Percentiles rank a stretch among this genome's conserved stretches.
Evolutionary conservation across 2,888 invertebrate species (phyloP).

Genomic region (Cheilosia soror): DNA sequence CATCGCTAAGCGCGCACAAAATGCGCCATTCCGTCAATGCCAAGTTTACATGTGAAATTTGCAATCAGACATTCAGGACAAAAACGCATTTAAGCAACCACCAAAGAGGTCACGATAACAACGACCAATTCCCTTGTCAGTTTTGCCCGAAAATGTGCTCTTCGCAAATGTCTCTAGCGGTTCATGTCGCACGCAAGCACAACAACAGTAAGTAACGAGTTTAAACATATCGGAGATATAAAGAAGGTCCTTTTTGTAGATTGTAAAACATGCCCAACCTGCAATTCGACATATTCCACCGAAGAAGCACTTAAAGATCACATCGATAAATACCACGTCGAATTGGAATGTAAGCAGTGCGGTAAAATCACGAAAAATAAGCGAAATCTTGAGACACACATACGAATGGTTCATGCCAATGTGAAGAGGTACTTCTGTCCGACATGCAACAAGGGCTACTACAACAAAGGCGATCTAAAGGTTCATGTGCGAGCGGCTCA

Average conservation of each 20-base stretch:
- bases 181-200: constrained; percentile 82
- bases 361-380: constrained; percentile 80
- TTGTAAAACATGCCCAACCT: constrained; percentile 77
- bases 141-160: constrained; percentile 80
- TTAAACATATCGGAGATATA: too few relatives aligned
- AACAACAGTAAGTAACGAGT: constrained; percentile 79
- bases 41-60: constrained; percentile 44
- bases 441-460: constrained; percentile 81
- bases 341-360: constrained; percentile 79
- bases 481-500: constrained; percentile 78
- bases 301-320: constrained; percentile 79
- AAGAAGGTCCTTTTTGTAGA: constrained; percentile 42
- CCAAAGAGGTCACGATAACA: constrained; percentile 57
- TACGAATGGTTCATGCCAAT: constrained; percentile 80
- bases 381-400: constrained; percentile 80
- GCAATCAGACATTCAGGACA: constrained; percentile 66
- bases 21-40: constrained; percentile 30
- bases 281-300: constrained; percentile 78
- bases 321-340: constrained; percentile 78
- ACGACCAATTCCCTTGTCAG: constrained; percentile 78
- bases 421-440: constrained; percentile 80
- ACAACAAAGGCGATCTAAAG: constrained; percentile 80
- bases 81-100: constrained; percentile 68
- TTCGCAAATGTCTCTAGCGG: constrained; percentile 81
- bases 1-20: constrained; percentile 80